These are phyloP conservation scores for Ophiodon elongatus DNA, from an alignment of 2,113 vertebrate species.

Conservation along the genomic window DNA sequence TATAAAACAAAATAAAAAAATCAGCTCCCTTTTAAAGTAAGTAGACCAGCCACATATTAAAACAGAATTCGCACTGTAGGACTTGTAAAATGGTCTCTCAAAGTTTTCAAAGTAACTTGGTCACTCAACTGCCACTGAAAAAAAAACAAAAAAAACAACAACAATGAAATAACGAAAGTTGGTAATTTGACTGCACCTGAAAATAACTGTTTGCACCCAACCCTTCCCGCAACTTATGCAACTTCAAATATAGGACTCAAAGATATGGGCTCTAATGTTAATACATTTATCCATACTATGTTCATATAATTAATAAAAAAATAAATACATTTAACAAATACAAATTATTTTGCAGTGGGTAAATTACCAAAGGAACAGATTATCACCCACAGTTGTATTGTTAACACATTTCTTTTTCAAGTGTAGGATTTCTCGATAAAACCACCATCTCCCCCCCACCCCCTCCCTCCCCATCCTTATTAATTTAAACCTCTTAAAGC, in stretches of 20 bases:
- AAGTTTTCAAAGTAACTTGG: conserved; percentile 77
- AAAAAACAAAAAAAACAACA: conserved; percentile 4
- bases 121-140: conserved; percentile 77
- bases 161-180: conserved; percentile 61
- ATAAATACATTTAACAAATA: conserved; percentile 86
- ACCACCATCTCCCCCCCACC: conserved; percentile 60
- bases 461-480: conserved; percentile 37
- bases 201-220: conserved; percentile 30
- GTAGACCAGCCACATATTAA: conserved; percentile 82
- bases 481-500: conserved; percentile 61
- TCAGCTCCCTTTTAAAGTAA: conserved; percentile 69
- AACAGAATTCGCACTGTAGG: conserved; percentile 59
- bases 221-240: conserved; percentile 40
- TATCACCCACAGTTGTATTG: conserved; percentile 58
- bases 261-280: conserved; percentile 74
- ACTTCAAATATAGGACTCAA: conserved; percentile 70
- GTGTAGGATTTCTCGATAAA: conserved; percentile 73
- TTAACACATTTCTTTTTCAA: conserved; percentile 60
- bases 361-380: conserved; percentile 68
- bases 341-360: conserved; percentile 74
- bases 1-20: conserved; percentile 36
- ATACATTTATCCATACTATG: conserved; percentile 75
- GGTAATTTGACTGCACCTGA: conserved; percentile 67
- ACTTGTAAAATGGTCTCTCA: conserved; percentile 77
- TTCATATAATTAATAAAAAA: conserved; percentile 82